Evolutionary conservation across 1,140 invertebrate genomes (phyloP).

Genomic region (Conopomorpha cramerella): DNA sequence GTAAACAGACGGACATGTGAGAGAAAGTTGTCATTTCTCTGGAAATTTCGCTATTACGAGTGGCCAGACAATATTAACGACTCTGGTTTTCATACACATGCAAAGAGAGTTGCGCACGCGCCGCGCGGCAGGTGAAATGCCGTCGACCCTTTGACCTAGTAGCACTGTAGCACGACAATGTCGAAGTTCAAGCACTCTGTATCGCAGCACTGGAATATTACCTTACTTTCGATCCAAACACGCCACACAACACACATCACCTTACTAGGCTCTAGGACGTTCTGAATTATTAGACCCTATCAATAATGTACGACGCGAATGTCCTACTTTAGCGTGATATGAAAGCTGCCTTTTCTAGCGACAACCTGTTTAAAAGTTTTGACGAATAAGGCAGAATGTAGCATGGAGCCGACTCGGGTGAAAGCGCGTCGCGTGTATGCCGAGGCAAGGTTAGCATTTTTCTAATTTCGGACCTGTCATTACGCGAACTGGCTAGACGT

Average conservation of each 20-base stretch:
- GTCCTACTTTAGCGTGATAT: too few species aligned
- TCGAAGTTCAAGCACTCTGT: slow-evolving; percentile 19
- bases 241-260: too few species aligned
- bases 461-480: slow-evolving; percentile 43
- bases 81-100: too few species aligned
- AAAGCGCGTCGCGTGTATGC: slow-evolving; percentile 41
- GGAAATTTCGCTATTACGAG: too few species aligned
- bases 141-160: slow-evolving; percentile 30
- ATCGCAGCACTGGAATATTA: slow-evolving; percentile 18
- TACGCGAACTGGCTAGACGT: slow-evolving; percentile 15
- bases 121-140: slow-evolving; percentile 12
- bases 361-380: slow-evolving; percentile 18
- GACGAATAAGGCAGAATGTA: slow-evolving; percentile 19
- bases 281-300: too few species aligned
- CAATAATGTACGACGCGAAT: too few species aligned
- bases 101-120: too few species aligned
- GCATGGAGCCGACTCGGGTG: slow-evolving; percentile 17
- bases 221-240: slow-evolving; percentile 33
- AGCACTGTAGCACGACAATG: slow-evolving; percentile 15
- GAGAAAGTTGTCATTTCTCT: too few species aligned
- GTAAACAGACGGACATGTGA: too few species aligned
- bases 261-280: too few species aligned
- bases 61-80: too few species aligned
- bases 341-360: slow-evolving; percentile 1
- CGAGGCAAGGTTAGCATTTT: slow-evolving; percentile 40